A percentile compares a stretch with the other conserved stretches of the same genome.
Evolutionary conservation across 2,888 invertebrate genomes (phyloP).

Genomic region (Slavum lentiscoides): DNA sequence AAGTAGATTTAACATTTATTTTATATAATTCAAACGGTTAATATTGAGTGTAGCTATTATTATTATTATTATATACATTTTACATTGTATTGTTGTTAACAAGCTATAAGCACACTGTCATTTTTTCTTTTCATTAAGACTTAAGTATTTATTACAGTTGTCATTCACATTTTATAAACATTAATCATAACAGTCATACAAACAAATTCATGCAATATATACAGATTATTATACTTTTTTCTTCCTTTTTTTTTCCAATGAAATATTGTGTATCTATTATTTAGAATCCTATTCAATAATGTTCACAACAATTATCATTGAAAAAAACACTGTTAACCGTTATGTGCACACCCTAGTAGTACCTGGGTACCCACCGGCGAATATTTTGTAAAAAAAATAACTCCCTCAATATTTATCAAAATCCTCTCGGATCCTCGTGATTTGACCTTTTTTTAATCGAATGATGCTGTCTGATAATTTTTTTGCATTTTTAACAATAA

Average conservation of each 20-base stretch:
- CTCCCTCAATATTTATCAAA: no score
- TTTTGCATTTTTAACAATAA: no score
- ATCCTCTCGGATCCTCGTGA: no score
- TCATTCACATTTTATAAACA: constrained; percentile 19
- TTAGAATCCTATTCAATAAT: background rate
- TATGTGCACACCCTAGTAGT: no score
- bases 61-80: constrained; percentile 18
- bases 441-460: no score
- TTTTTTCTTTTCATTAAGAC: constrained; percentile 1
- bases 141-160: constrained; percentile 15
- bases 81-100: constrained; percentile 26
- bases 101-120: constrained; percentile 27
- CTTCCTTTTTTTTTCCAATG: constrained; percentile 22
- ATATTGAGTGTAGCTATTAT: constrained; percentile 42
- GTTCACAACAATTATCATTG: no score
- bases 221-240: constrained; percentile 25
- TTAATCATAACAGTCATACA: constrained; percentile 26
- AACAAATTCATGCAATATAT: constrained; percentile 31
- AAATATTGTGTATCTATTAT: constrained; percentile 18
- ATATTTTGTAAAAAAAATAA: no score
- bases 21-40: constrained; percentile 46
- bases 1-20: constrained; percentile 44
- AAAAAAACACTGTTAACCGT: no score
- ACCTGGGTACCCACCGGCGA: no score
- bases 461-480: no score